These are phyloP conservation scores for Lithophane semibrunnea DNA, from an alignment of 2,888 invertebrate genomes.

Conservation along the genomic window DNA sequence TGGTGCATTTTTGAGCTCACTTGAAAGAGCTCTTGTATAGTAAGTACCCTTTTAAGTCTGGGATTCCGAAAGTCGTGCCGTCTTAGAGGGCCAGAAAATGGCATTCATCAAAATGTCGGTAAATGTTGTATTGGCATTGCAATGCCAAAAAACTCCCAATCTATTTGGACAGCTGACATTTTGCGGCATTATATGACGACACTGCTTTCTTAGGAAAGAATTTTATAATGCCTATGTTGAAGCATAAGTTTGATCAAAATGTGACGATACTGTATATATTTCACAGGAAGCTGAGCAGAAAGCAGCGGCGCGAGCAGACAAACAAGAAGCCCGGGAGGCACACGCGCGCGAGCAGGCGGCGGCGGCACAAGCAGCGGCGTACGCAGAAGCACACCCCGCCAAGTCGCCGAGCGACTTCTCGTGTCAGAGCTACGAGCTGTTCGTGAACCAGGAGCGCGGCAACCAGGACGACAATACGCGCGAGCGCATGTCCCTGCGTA, in stretches of 20 bases:
- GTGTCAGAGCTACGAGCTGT: conserved; percentile 97
- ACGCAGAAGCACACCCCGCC: conserved; percentile 92
- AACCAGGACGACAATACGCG: conserved; percentile 97
- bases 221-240: background rate
- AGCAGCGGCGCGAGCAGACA: conserved; percentile 92
- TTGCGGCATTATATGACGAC: background rate
- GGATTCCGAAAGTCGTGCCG: background rate
- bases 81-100: background rate
- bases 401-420: conserved; percentile 98
- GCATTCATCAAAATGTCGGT: background rate
- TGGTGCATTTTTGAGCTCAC: background rate
- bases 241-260: background rate
- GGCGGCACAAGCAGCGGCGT: conserved; percentile 92
- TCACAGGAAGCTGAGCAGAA: conserved; percentile 96
- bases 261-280: background rate
- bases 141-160: background rate
- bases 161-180: background rate
- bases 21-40: background rate
- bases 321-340: conserved; percentile 91
- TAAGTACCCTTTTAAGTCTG: background rate
- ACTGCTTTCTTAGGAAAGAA: background rate
- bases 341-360: conserved; percentile 91
- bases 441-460: conserved; percentile 96
- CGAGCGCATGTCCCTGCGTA: conserved; percentile 97
- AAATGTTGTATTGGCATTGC: background rate